Evolutionary conservation across 2,888 invertebrate species (phyloP), one percentile per base, ranked within the genome.

Genomic region (Cerastis rubricosa): DNA sequence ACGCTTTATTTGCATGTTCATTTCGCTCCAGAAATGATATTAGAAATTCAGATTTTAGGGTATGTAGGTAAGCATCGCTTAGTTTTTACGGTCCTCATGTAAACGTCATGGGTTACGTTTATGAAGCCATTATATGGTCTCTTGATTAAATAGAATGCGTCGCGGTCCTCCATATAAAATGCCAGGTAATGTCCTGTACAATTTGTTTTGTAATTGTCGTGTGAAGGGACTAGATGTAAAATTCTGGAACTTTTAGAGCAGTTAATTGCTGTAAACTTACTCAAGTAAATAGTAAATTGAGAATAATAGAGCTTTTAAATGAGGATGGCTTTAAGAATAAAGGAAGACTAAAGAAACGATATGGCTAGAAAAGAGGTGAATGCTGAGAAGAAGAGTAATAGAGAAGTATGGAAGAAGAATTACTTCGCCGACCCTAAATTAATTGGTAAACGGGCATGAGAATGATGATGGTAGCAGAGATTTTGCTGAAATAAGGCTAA

Each of bases 11-110:
- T 94, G 93, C 94, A 93, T 94, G 94, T 94, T 94, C 94, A 94
- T 93, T 93, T 92, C 89, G 89, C 91, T 91, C 89, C 89, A 90
- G 94, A 92, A 90, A 92, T 93, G 93, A 93, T 94, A 95, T 95
- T 95, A 95, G 95, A 94, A 94, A 94, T 95, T 96, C 94, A 95
- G 95, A 95, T 95, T 94, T 94, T 90, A 92, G 91, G 90, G 90
- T 91, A 90, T 89, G 88, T 90, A 84, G 85, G 91, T 89, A 90
- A 87, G 90, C 85, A 86, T 79, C 91, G 89, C 92, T 95, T 94
- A 94, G 92, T 94, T 95, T 95, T 95, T 95, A 95, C 89, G 91
- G 89, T 83, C 84, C 84, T 81, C 84, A 66, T 88, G 89, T 89
- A 89, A 91, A 71, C 88, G 81, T 84, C 81, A 82, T 71, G 83